phyloP scores from a whole-genome alignment of 2,888 invertebrate species.

The Ashinkailepas kermadecensis region DNA sequence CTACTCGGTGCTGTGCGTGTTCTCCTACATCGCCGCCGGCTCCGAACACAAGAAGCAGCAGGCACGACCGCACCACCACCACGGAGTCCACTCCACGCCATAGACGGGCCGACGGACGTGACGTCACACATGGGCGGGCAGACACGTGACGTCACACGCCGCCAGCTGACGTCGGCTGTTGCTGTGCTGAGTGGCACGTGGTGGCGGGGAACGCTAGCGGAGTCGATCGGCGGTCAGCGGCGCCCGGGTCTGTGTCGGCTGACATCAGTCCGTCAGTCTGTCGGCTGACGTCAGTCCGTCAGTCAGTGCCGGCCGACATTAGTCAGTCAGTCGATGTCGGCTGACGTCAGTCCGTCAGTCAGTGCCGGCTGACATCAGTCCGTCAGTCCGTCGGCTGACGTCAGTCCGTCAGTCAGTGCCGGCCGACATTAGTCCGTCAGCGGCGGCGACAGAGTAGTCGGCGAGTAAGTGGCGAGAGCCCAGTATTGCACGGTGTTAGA shows the following conservation, averaged over 20 bases:
- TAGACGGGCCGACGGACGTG: not conserved
- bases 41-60: conserved; percentile 3
- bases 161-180: not conserved
- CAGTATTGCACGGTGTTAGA: not conserved
- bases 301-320: not conserved
- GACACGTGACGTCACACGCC: too few relatives aligned
- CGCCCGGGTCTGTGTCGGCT: not conserved
- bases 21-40: conserved; percentile 95
- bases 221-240: not conserved
- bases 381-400: too few relatives aligned
- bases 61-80: not conserved
- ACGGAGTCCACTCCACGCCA: not conserved
- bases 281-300: not conserved
- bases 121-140: too few relatives aligned
- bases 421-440: too few relatives aligned
- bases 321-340: not conserved
- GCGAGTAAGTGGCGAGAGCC: not conserved
- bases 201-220: not conserved
- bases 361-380: too few relatives aligned
- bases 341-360: not conserved
- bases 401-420: too few relatives aligned
- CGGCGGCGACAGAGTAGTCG: too few relatives aligned
- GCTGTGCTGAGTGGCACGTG: not conserved
- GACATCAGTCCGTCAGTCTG: not conserved
- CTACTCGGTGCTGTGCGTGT: conserved; percentile 97